Evolutionary conservation across 1,140 invertebrate species (phyloP).

Genomic region (Nylanderia fulva): DNA sequence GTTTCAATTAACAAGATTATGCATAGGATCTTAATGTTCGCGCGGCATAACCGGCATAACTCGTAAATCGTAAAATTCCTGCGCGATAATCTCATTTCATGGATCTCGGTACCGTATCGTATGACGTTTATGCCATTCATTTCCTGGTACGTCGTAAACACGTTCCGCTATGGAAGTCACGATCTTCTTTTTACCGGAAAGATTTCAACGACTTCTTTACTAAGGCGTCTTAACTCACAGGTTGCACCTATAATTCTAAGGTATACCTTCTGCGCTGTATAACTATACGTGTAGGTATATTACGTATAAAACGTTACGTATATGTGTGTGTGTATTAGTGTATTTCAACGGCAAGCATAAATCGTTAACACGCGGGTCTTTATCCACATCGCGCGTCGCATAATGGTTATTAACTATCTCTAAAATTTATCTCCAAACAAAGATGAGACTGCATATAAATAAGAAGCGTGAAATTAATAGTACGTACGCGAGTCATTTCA

Average conservation of each 20-base stretch:
- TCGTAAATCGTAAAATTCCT: constrained; percentile 49
- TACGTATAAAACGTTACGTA: background rate
- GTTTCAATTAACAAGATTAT: constrained; percentile 59
- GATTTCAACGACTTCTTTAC: constrained; percentile 59
- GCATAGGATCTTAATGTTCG: constrained; percentile 40
- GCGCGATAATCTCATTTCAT: constrained; percentile 52
- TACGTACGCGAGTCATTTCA: background rate
- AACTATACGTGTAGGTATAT: constrained; percentile 40
- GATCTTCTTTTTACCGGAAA: constrained; percentile 46
- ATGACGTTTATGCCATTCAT: constrained; percentile 63
- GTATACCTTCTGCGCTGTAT: background rate
- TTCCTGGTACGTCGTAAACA: constrained; percentile 52
- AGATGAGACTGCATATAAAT: background rate
- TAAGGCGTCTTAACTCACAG: constrained; percentile 32
- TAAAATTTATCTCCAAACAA: constrained; percentile 29
- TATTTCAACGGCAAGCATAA: constrained; percentile 6
- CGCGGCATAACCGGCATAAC: constrained; percentile 34
- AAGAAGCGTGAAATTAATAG: constrained; percentile 13
- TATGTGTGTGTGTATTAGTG: background rate
- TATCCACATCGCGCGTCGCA: background rate
- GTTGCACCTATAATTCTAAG: constrained; percentile 39
- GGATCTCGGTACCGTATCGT: constrained; percentile 27
- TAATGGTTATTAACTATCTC: constrained; percentile 35
- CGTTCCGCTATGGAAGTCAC: constrained; percentile 47
- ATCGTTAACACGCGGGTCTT: constrained; percentile 27